phyloP scores from a whole-genome alignment of 2,888 invertebrate species.

The Drosophila paracracens region DNA sequence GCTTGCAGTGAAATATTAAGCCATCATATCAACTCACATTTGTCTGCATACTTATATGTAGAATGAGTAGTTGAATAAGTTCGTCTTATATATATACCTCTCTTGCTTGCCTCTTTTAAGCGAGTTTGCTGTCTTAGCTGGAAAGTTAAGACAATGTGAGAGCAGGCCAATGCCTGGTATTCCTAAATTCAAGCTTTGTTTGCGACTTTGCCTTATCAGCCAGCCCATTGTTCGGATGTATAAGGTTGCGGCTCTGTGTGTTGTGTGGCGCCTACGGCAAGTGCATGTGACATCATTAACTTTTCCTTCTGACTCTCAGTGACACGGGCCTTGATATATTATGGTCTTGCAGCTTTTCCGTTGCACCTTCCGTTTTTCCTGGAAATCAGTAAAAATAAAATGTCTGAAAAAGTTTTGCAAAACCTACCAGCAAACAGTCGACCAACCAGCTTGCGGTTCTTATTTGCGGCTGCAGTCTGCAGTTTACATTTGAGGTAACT shows the following conservation, averaged over 20 bases:
- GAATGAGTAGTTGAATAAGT: neutral
- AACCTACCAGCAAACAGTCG: conserved; percentile 38
- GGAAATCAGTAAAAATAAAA: conserved; percentile 54
- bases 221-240: conserved; percentile 1
- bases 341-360: conserved; percentile 48
- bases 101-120: conserved; percentile 11
- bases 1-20: conserved; percentile 8
- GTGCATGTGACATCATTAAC: conserved; percentile 81
- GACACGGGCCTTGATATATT: conserved; percentile 43
- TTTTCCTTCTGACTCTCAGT: conserved; percentile 53
- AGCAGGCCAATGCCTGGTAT: neutral
- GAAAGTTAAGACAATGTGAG: conserved; percentile 9
- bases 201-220: conserved; percentile 17
- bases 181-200: neutral
- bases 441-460: conserved; percentile 57
- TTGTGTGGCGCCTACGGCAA: conserved; percentile 52
- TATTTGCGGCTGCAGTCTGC: conserved; percentile 35
- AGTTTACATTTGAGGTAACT: conserved; percentile 12
- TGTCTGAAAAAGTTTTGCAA: conserved; percentile 63
- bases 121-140: conserved; percentile 10
- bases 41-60: neutral
- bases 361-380: conserved; percentile 42
- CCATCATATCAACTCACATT: neutral
- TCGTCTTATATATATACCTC: neutral
- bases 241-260: conserved; percentile 16